Evolutionary conservation across 2,888 invertebrate species (phyloP).

Genomic region (Antitype chi): DNA sequence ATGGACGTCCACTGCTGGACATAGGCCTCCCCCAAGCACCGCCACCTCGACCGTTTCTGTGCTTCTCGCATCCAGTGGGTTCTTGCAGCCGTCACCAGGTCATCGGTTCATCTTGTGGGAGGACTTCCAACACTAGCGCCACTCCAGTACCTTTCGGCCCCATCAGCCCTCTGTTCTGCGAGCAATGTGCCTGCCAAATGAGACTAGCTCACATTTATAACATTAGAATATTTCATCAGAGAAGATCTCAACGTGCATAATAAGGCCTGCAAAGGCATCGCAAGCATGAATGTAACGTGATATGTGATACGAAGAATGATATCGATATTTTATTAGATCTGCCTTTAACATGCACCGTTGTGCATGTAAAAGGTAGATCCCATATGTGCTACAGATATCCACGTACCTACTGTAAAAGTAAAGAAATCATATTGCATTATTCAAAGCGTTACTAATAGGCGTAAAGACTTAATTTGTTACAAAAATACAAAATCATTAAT

Average conservation of each 20-base stretch:
- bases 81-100: too few relatives aligned
- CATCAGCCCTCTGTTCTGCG: too few relatives aligned
- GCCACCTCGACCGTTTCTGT: too few relatives aligned
- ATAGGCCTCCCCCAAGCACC: too few relatives aligned
- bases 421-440: slow-evolving; percentile 14
- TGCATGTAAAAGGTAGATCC: too few relatives aligned
- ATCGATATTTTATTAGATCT: slow-evolving; percentile 63
- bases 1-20: too few relatives aligned
- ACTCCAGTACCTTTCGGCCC: too few relatives aligned
- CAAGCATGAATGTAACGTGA: slow-evolving; percentile 75
- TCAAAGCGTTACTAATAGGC: slow-evolving; percentile 39
- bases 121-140: too few relatives aligned
- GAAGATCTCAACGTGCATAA: slow-evolving; percentile 8
- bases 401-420: not conserved
- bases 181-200: too few relatives aligned
- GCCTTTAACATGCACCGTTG: slow-evolving; percentile 22
- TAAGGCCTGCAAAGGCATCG: slow-evolving; percentile 32
- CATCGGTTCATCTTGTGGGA: too few relatives aligned
- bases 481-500: slow-evolving; percentile 49
- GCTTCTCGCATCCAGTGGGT: too few relatives aligned
- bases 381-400: slow-evolving; percentile 3
- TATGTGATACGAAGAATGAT: slow-evolving; percentile 70
- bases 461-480: slow-evolving; percentile 39
- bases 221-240: not conserved
- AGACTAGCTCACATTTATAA: too few relatives aligned